A percentile compares a stretch with the other conserved stretches of the same genome.
Evolutionary conservation across 2,797 vertebrate genomes (phyloP).

Genomic region (Alcedo atthis): DNA sequence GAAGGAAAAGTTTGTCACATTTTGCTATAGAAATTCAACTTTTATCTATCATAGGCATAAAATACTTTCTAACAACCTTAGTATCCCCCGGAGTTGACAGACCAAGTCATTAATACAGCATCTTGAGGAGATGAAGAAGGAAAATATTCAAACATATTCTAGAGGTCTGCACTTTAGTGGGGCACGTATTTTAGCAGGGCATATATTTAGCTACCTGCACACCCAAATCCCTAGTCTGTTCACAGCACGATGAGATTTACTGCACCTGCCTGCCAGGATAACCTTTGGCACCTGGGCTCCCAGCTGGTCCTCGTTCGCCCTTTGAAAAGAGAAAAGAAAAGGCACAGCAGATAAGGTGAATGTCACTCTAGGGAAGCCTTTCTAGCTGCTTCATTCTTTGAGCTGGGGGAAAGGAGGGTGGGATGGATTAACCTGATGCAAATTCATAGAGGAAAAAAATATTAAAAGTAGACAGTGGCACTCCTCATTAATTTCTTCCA

Average conservation of each 20-base stretch:
- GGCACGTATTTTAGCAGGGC: neutral
- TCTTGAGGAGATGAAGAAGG: neutral
- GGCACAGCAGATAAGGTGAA: conserved; percentile 1
- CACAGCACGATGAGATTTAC: conserved; percentile 93
- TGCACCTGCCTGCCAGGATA: conserved; percentile 99
- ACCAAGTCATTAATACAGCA: neutral
- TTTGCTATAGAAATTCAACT: neutral
- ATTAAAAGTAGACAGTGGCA: neutral
- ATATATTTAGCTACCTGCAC: conserved; percentile 29
- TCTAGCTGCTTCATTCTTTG: neutral
- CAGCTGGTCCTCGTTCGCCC: conserved; percentile 89
- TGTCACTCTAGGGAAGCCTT: neutral
- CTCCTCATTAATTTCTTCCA: too few species aligned
- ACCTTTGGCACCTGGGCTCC: conserved; percentile 98
- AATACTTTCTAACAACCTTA: neutral
- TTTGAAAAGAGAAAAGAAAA: conserved; percentile 75
- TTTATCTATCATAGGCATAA: neutral
- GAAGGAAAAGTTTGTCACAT: neutral
- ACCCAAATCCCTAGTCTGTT: conserved; percentile 72
- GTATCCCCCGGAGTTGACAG: neutral
- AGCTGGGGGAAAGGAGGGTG: neutral
- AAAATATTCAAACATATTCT: neutral
- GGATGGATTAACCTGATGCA: neutral
- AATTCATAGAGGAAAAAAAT: neutral
- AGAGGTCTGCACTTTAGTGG: neutral